Evolutionary conservation across 2,113 vertebrate species (phyloP).

Genomic region (Microtus montanus): DNA sequence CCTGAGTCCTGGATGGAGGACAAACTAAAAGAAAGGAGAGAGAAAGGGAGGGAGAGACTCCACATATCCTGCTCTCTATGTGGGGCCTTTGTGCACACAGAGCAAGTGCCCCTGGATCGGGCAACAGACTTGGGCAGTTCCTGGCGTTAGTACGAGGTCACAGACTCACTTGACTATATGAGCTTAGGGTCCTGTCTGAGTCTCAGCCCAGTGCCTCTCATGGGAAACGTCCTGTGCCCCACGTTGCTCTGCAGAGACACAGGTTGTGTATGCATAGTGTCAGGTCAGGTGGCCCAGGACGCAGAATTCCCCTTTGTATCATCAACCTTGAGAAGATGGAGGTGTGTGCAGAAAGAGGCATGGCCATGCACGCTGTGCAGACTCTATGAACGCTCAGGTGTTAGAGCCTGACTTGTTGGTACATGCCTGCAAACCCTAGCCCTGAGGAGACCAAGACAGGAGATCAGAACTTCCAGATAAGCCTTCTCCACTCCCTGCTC

Average conservation of each 20-base stretch:
- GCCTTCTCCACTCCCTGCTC: neutral
- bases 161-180: neutral
- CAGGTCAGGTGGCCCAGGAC: neutral
- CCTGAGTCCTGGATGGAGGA: too few relatives aligned
- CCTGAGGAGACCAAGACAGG: neutral
- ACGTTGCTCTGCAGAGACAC: accelerated
- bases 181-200: neutral
- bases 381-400: neutral
- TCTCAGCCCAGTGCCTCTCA: neutral
- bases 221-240: neutral
- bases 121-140: neutral
- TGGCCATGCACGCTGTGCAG: accelerated
- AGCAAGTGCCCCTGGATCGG: neutral
- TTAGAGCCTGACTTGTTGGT: too few relatives aligned
- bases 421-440: neutral
- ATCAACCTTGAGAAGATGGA: neutral
- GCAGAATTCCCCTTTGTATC: accelerated
- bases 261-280: neutral
- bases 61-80: neutral
- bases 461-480: neutral
- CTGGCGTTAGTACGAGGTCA: accelerated
- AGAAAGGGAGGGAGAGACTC: neutral
- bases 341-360: neutral
- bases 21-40: too few relatives aligned
- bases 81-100: neutral